Percentiles rank a stretch among this genome's conserved stretches.
These are phyloP conservation scores for Lycocerus yunnanus DNA, from an alignment of 2,888 invertebrate genomes.

Conservation along the genomic window DNA sequence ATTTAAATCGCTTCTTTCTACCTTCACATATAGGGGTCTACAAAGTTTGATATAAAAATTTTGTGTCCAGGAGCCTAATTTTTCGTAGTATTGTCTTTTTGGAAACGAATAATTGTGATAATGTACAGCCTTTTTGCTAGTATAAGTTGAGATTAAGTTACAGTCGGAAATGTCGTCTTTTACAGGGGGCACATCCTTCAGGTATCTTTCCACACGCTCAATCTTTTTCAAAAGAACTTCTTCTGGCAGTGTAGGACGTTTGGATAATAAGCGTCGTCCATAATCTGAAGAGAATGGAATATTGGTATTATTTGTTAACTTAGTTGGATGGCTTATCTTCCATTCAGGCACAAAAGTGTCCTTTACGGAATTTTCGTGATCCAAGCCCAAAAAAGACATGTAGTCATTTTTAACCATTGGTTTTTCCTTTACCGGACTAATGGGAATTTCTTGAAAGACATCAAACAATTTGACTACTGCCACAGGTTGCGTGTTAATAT, in stretches of 20 bases:
- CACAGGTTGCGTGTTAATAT: background rate
- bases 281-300: constrained; percentile 49
- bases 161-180: constrained; percentile 1
- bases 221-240: constrained; percentile 38
- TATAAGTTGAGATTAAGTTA: constrained; percentile 15
- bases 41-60: constrained; percentile 21
- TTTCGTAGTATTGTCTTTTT: constrained; percentile 38
- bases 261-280: constrained; percentile 39
- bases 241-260: constrained; percentile 38
- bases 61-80: constrained; percentile 22
- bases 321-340: constrained; percentile 17
- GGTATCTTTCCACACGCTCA: constrained; percentile 44
- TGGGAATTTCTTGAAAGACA: constrained; percentile 25
- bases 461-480: constrained; percentile 29
- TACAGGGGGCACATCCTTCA: constrained; percentile 32
- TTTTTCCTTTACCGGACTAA: constrained; percentile 10
- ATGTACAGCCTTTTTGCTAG: constrained; percentile 5
- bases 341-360: background rate
- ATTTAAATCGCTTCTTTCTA: constrained; percentile 23
- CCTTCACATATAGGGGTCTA: constrained; percentile 23
- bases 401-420: constrained; percentile 34
- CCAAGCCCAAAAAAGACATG: constrained; percentile 36
- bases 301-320: constrained; percentile 32
- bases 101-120: constrained; percentile 38
- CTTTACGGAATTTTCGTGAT: background rate